Evolutionary conservation across 2,113 vertebrate genomes (phyloP).

Genomic region (Tangachromis dhanisi): DNA sequence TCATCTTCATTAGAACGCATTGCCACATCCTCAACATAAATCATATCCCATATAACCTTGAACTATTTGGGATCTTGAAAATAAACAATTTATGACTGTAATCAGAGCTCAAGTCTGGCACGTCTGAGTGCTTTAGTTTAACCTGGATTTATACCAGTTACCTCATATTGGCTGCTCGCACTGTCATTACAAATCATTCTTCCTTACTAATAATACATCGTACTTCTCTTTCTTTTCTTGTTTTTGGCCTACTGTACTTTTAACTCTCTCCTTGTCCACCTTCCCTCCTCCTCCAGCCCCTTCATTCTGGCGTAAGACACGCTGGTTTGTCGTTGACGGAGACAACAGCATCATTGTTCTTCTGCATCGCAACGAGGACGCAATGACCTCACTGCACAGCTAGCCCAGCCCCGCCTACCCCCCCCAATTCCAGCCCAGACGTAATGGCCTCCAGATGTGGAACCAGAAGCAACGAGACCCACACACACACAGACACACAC

Average conservation of each 20-base stretch:
- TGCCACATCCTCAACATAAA: not conserved
- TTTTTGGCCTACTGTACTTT: not conserved
- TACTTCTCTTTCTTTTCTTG: not conserved
- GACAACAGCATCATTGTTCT: conserved; percentile 70
- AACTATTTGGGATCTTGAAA: not conserved
- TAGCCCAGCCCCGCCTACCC: conserved; percentile 26
- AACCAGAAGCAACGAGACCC: conserved; percentile 22
- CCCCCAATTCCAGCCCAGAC: conserved; percentile 23
- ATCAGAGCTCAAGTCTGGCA: not conserved
- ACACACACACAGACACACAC: not conserved
- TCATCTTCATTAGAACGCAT: not conserved
- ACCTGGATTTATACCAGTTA: conserved; percentile 3
- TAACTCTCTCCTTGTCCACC: not conserved
- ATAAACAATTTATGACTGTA: not conserved
- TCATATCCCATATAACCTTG: not conserved
- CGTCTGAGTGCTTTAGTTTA: not conserved
- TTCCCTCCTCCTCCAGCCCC: not conserved
- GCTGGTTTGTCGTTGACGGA: conserved; percentile 10
- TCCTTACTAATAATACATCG: conserved; percentile 22
- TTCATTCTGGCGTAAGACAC: conserved; percentile 1
- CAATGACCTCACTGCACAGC: conserved; percentile 65
- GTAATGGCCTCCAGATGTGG: conserved; percentile 71
- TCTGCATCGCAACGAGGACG: conserved; percentile 52
- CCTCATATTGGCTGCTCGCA: not conserved
- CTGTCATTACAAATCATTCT: not conserved